Base-by-base conservation (phyloP, 2,113 vertebrate genomes). In the Myrmecobius fasciatus region DNA sequence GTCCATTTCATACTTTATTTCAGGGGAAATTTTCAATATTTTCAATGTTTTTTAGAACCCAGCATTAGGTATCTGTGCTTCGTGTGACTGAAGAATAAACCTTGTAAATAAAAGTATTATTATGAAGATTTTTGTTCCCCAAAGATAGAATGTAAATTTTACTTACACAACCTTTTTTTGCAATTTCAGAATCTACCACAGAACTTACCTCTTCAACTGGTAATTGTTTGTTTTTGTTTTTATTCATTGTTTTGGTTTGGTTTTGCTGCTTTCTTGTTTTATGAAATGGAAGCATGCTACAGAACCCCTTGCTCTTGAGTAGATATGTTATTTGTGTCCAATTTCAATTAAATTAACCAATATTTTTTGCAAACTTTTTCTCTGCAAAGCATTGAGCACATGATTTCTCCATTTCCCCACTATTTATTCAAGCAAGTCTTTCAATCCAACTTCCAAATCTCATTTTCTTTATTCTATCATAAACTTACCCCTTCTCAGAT, bases 171-270 rank as follows among this genome's bases (percentile, higher is more conserved):
- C 89, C 90, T 26, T 92, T 96, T 95, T 97, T 96, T 90, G 3
- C 46, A 60, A 47, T 97, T 97, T 93, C 95, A 97, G 96, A 49
- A 1, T 83, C 95, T 60, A 53, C 67, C 22, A 51, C 43, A 53
- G 96, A 94, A 94, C 25, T 46, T 53, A 93, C 91, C 52, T 49
- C 48, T 5, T 49, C 56, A 0, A 56, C 95, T 5, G 96, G 96
- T 98, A 96, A 97, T 91, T 95, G 5, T 22, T 83, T 54, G n/a
- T n/a, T 51, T 51, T 83, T 24, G 4, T 17, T 83, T 43, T 43
- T 2, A 8, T 83, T 83, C 43, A 1, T 83, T 75, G 36, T n/a
- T 75, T 67, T 36, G 14, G 28, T 67, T 53, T 53, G 20, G 22
- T 53, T 53, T 91, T 5, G 67, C 91, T 93, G 83, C 88, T 89